These are phyloP conservation scores for Falcunculus frontatus DNA, from an alignment of 2,113 vertebrate genomes.

Conservation along the genomic window DNA sequence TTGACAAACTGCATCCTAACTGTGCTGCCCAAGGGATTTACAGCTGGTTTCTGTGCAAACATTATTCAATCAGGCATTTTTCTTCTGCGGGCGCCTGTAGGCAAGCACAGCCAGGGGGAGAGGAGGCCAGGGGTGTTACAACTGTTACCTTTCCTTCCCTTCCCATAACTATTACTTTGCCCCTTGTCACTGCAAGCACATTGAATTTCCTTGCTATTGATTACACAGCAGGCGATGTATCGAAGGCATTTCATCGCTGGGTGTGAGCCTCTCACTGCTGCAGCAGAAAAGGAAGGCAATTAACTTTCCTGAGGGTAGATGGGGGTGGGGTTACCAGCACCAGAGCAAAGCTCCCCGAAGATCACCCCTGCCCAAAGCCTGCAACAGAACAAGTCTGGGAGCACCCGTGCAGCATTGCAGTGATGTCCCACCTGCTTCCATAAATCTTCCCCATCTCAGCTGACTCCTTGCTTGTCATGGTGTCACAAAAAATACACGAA, in stretches of 20 bases:
- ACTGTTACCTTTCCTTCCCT: background rate
- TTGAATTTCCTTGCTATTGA: background rate
- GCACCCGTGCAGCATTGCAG: accelerated
- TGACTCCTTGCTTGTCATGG: background rate
- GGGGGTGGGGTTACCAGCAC: background rate
- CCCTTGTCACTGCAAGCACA: background rate
- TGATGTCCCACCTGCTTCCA: background rate
- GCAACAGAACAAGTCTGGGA: background rate
- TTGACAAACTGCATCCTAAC: background rate
- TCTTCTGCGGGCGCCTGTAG: background rate
- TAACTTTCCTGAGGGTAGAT: background rate
- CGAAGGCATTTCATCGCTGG: background rate
- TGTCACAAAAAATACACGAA: background rate
- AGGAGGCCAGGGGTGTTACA: background rate
- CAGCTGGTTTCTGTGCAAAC: background rate
- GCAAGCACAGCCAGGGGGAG: background rate
- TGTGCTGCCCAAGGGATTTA: background rate
- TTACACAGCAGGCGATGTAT: background rate
- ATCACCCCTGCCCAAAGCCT: background rate
- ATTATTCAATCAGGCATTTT: background rate
- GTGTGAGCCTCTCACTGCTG: background rate
- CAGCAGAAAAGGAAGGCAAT: background rate
- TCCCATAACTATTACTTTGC: background rate
- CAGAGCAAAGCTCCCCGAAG: background rate
- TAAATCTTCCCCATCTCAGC: background rate